Conservation (phyloP, 2,888 invertebrate species). For the Metellina segmentata region DNA sequence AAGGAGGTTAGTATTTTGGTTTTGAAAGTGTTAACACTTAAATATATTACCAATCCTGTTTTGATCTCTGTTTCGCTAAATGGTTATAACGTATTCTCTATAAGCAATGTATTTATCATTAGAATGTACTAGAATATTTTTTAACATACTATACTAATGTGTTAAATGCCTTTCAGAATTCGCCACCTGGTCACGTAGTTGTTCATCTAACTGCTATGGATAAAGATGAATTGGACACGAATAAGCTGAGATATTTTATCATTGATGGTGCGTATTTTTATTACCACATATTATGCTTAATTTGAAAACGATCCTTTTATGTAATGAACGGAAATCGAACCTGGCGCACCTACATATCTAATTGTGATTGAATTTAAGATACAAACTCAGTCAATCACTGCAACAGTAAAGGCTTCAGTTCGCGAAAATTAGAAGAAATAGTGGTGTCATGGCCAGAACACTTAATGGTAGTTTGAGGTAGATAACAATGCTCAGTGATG, state of each 20-base stretch:
- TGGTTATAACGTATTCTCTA: not conserved
- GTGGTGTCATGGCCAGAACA: too few species aligned
- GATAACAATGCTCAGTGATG: too few species aligned
- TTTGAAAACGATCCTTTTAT: not conserved
- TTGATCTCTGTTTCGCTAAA: not conserved
- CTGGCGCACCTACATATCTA: too few species aligned
- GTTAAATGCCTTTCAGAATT: constrained; percentile 76
- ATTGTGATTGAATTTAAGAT: not conserved
- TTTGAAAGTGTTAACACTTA: not conserved
- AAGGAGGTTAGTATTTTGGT: constrained; percentile 77
- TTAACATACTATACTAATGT: not conserved
- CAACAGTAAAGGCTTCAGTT: not conserved
- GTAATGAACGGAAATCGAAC: too few species aligned
- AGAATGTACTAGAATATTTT: not conserved
- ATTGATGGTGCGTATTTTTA: constrained; percentile 75
- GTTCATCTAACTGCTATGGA: constrained; percentile 78
- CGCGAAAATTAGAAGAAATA: too few species aligned
- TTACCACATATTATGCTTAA: not conserved
- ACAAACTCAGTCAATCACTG: not conserved
- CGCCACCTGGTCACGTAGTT: constrained; percentile 78
- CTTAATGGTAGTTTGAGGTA: too few species aligned
- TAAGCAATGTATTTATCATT: not conserved
- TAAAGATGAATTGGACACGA: constrained; percentile 78
- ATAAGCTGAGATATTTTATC: constrained; percentile 78
- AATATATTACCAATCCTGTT: not conserved